These are phyloP conservation scores for Sicus ferrugineus DNA, from an alignment of 2,888 invertebrate genomes.

Conservation along the genomic window DNA sequence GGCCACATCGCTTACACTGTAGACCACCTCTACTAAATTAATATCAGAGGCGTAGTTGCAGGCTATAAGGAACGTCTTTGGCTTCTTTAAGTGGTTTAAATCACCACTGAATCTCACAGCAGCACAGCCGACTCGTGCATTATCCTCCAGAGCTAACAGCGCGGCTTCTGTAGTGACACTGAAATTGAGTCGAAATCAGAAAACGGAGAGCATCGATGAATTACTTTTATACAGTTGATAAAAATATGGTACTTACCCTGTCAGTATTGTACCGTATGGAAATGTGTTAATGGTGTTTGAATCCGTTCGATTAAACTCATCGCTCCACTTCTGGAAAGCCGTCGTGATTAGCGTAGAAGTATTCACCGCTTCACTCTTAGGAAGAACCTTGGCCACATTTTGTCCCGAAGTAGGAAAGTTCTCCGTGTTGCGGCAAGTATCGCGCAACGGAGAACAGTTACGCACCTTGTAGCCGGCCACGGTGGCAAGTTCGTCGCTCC, in stretches of 20 bases:
- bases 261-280: slow-evolving; percentile 36
- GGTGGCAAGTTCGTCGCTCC: slow-evolving; percentile 52
- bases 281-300: slow-evolving; percentile 43
- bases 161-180: slow-evolving; percentile 51
- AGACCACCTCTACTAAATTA: background rate
- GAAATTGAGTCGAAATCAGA: slow-evolving; percentile 7
- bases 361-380: background rate
- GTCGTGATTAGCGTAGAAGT: background rate
- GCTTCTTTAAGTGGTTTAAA: too few relatives aligned
- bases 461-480: slow-evolving; percentile 50
- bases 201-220: background rate
- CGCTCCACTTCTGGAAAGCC: slow-evolving; percentile 45
- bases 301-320: slow-evolving; percentile 41
- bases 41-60: background rate
- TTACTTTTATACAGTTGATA: background rate
- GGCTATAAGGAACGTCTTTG: background rate
- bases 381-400: slow-evolving; percentile 42
- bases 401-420: slow-evolving; percentile 51
- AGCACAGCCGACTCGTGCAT: slow-evolving; percentile 53
- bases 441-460: slow-evolving; percentile 49
- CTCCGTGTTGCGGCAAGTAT: slow-evolving; percentile 51
- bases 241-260: slow-evolving; percentile 26
- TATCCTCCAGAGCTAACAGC: slow-evolving; percentile 49
- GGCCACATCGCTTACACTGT: background rate
- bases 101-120: slow-evolving; percentile 11